Evolutionary conservation across 1,140 invertebrate species (phyloP).

Genomic region (Ericerus pela): DNA sequence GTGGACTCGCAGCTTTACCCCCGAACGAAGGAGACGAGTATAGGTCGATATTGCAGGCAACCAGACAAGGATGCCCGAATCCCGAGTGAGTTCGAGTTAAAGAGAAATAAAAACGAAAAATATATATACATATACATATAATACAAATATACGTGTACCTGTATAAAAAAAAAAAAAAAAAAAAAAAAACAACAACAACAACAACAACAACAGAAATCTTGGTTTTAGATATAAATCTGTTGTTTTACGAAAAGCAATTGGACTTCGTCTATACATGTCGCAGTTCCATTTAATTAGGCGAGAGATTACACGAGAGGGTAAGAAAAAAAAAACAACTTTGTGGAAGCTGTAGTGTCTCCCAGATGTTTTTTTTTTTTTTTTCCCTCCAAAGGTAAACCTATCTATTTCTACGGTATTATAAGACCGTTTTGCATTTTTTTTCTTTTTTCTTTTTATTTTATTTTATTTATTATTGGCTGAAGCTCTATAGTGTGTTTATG

Average conservation of each 20-base stretch:
- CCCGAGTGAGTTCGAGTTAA: no score
- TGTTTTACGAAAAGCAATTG: conserved; percentile 12
- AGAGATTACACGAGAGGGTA: conserved; percentile 10
- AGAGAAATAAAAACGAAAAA: no score
- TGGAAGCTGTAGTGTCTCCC: not conserved
- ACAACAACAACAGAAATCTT: no score
- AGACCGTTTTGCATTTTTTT: no score
- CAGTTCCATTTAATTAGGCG: conserved; percentile 10
- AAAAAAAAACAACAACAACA: conserved; percentile 1
- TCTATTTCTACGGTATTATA: conserved; percentile 2
- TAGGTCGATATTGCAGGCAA: no score
- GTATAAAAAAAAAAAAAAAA: not conserved
- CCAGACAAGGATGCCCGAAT: no score
- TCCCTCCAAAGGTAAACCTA: not conserved
- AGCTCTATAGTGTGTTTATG: not conserved
- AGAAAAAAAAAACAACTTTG: not conserved
- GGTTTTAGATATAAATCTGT: conserved; percentile 8
- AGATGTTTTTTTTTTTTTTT: not conserved
- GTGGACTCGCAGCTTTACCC: conserved; percentile 2
- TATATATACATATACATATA: no score
- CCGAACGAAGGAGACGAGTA: not conserved
- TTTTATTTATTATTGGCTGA: conserved; percentile 11
- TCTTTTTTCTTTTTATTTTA: no score
- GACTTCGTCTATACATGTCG: conserved; percentile 10
- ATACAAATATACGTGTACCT: not conserved